Conservation (phyloP, 92 coral and sea anemone species). For the Porites lobata region DNA sequence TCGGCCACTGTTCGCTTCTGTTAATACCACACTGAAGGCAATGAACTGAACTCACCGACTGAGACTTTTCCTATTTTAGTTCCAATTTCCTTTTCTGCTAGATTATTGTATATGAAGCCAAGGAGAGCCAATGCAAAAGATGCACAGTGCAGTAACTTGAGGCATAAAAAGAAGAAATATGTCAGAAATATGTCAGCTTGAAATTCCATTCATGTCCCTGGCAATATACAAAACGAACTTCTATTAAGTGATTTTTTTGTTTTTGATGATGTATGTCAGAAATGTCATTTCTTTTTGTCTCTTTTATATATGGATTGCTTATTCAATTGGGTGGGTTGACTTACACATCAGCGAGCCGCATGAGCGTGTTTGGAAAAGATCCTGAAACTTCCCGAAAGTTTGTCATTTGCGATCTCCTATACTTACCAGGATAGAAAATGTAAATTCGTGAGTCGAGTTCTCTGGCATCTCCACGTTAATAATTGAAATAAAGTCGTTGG, state of each 20-base stretch:
- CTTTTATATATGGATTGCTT: too few species aligned
- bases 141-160: constrained; percentile 83
- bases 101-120: constrained; percentile 89
- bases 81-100: constrained; percentile 86
- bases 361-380: too few species aligned
- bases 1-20: too few species aligned
- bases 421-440: constrained; percentile 89
- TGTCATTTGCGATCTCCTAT: too few species aligned
- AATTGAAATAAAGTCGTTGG: constrained; percentile 90
- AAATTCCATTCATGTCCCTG: too few species aligned
- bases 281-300: too few species aligned
- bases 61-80: constrained; percentile 83
- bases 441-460: constrained; percentile 88
- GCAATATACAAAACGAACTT: too few species aligned
- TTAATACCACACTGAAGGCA: background rate
- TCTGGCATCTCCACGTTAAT: constrained; percentile 92
- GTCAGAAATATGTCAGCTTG: background rate
- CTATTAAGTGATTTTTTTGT: too few species aligned
- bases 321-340: too few species aligned
- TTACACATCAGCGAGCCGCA: too few species aligned
- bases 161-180: background rate
- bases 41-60: constrained; percentile 68
- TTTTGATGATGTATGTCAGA: too few species aligned
- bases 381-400: too few species aligned
- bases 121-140: constrained; percentile 85